Base-by-base conservation (phyloP, 2,113 vertebrate species). In the Sitta europaea region DNA sequence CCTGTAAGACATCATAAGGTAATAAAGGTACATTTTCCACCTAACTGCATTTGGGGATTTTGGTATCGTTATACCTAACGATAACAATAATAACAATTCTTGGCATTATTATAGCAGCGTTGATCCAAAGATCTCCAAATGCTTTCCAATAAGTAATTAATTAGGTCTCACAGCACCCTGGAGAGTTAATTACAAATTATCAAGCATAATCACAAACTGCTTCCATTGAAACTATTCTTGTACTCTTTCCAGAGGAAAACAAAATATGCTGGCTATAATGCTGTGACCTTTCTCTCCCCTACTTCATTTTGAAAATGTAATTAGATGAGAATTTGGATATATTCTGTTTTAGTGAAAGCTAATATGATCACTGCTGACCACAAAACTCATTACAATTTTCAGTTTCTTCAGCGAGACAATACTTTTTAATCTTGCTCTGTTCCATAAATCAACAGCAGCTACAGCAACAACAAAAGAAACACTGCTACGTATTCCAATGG, bases 181-280 rank as follows among this genome's bases (percentile, higher is more conserved):
- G 91, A 91, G 95, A 97, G 87, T 96, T 96, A 96, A 97, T 97
- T 96, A 97, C 95, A 97, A 96, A 91, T 94, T 94, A 95, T 62
- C 61, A 95, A 75, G 45, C 54, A 92, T 95, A 73, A 94, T 89
- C 95, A 77, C 91, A 92, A 78, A 79, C 84, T 81, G 40, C 84
- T 96, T 94, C 66, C 51, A 91, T 92, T 94, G 93, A 84, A 97
- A 75, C 53, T 77, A 66, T 85, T 94, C 78, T 86, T 84, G 87
- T 88, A 77, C 78, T 68, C 62, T 93, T 97, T 97, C 95, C 92
- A 95, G 84, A 94, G 68, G 72, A 83, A 96, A 96, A 82, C 78
- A 95, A 93, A 97, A 87, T 91, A 77, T 87, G 28, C 48, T 88
- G 86, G 87, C 55, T 94, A 38, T 78, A 93, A 79, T 71, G 59